Evolutionary conservation across 2,888 invertebrate genomes (phyloP), one percentile per base, ranked within the genome.

Genomic region (Lithophane semibrunnea): DNA sequence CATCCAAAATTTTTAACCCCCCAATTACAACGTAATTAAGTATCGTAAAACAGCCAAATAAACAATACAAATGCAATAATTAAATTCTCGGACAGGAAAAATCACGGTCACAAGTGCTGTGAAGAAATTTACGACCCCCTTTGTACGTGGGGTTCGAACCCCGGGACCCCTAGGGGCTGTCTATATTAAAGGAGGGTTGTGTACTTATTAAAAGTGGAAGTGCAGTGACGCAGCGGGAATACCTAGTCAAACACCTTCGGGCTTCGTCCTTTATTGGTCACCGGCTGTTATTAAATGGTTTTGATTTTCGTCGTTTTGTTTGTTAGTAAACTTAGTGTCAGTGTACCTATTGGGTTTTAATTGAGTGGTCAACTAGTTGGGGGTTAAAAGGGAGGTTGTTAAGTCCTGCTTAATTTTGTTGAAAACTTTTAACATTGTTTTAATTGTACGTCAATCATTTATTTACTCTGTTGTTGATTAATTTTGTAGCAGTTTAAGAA

Each of bases 151-250:
- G 83, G 88, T 91, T 52, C 64, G 44, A n/a, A 73, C 80, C 58
- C 90, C 88, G 84, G 93, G 90, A 92, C 94, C 94, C 93, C 87
- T 88, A 92, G 93, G 94, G 92, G 90, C 89, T 88, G 89, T 93
- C 92, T 94, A 94, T 96, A 96, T 96, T 95, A 95, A 95, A 94
- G 91, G 91, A 94, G 95, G 95, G 94, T 92, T 90, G 92, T 86
- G 89, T 91, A 92, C 92, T 94, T 95, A 95, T 95, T 95, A 95
- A 95, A 95, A 92, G 91, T 89, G 92, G 92, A 91, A 93, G 92
- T 94, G 94, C 93, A 94, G 83, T 75, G 86, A 84, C 85, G 86
- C 90, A 89, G 88, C 85, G 84, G 90, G 90, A 87, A 88, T 86
- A 88, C 88, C 90, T 77, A 82, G 67, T 78, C 92, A 94, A 94